Evolutionary conservation across 2,888 invertebrate species (phyloP).

Genomic region (Oeneis ivallda): DNA sequence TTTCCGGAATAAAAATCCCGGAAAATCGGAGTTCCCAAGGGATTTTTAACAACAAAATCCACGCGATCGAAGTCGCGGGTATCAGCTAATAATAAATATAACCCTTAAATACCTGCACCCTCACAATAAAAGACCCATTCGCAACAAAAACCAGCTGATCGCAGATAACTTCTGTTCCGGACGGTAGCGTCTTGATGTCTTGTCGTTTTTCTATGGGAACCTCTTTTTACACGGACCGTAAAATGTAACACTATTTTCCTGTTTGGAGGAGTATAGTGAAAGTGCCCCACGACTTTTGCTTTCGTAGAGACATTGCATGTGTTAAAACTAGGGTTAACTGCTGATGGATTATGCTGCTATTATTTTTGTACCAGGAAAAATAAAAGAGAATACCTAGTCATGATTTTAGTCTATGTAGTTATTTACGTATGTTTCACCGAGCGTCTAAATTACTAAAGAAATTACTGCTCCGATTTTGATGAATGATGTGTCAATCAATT

Average conservation of each 20-base stretch:
- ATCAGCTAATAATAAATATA: background rate
- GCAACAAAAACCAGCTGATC: conserved; percentile 58
- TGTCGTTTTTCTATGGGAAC: conserved; percentile 56
- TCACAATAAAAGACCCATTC: background rate
- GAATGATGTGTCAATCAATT: no score
- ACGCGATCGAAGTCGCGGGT: no score
- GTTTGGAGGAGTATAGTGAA: conserved; percentile 51
- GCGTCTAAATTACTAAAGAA: no score
- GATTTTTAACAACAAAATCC: no score
- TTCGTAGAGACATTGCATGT: conserved; percentile 44
- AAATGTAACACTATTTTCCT: conserved; percentile 54
- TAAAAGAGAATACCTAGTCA: background rate
- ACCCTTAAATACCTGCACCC: conserved; percentile 2
- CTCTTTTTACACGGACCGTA: conserved; percentile 48
- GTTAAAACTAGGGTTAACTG: background rate
- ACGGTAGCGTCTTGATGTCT: conserved; percentile 44
- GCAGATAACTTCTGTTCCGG: conserved; percentile 54
- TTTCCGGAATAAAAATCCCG: no score
- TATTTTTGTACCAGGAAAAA: background rate
- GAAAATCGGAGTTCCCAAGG: no score
- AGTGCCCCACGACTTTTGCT: conserved; percentile 58
- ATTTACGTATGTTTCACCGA: no score
- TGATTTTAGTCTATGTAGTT: no score
- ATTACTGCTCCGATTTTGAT: no score
- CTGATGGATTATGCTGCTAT: background rate